A percentile compares a stretch with the other conserved stretches of the same genome.
phyloP scores from a whole-genome alignment of 2,113 vertebrate genomes.

The Tetrao urogallus region DNA sequence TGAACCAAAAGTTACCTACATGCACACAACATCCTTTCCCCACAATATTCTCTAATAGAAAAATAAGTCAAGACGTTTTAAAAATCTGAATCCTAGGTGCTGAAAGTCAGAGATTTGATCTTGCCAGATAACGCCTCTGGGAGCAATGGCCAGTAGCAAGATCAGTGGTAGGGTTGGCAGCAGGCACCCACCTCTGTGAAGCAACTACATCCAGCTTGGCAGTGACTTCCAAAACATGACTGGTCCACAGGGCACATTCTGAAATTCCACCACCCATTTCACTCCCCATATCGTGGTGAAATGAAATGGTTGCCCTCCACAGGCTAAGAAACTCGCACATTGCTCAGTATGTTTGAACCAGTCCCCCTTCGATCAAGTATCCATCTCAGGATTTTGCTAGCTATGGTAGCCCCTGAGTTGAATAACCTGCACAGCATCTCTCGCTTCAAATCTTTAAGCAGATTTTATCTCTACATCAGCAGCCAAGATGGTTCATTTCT shows the following conservation, averaged over 20 bases:
- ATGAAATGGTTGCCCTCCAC: not conserved
- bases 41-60: not conserved
- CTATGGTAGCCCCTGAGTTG: not conserved
- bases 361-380: not conserved
- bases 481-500: not conserved
- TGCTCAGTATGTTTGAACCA: accelerated
- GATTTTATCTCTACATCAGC: not conserved
- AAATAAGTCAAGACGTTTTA: not conserved
- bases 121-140: not conserved
- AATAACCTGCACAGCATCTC: not conserved
- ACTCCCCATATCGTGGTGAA: not conserved
- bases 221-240: not conserved
- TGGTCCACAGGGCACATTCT: accelerated
- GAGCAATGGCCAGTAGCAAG: not conserved
- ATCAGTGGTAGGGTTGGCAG: not conserved
- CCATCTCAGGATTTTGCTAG: accelerated
- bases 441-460: not conserved
- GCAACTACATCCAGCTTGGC: not conserved
- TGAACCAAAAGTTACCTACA: constrained; percentile 6
- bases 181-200: not conserved
- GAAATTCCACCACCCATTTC: not conserved
- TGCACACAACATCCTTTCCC: not conserved
- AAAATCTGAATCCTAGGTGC: not conserved
- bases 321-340: not conserved
- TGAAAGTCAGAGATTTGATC: accelerated